Evolutionary conservation across 1,140 invertebrate genomes (phyloP).

Genomic region (Neotoxoptera formosana): DNA sequence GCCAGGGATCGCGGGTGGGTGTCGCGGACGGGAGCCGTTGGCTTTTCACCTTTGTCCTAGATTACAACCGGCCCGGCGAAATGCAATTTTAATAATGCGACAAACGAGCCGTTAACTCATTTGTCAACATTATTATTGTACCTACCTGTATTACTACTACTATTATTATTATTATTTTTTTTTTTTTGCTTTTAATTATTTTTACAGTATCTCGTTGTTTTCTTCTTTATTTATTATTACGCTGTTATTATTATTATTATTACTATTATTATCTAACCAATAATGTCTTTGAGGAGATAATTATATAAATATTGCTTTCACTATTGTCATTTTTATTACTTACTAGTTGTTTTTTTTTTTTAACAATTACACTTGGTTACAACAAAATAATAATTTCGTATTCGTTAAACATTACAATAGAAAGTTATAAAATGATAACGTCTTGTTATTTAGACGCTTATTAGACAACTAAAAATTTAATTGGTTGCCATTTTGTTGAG

Average conservation of each 20-base stretch:
- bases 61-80: slow-evolving; percentile 10
- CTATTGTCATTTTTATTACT: neutral
- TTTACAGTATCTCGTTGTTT: neutral
- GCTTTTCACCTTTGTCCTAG: slow-evolving; percentile 45
- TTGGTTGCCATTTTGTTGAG: neutral
- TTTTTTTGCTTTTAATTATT: slow-evolving; percentile 26
- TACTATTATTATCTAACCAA: neutral
- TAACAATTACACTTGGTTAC: neutral
- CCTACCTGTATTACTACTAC: neutral
- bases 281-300: slow-evolving; percentile 9
- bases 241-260: slow-evolving; percentile 19
- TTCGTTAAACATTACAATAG: neutral
- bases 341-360: neutral
- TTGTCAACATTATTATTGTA: slow-evolving; percentile 26
- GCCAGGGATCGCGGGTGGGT: neutral
- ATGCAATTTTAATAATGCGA: slow-evolving; percentile 53
- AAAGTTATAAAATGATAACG: neutral
- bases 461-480: neutral
- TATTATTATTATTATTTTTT: slow-evolving; percentile 38
- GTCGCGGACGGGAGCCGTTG: neutral
- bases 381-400: neutral
- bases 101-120: slow-evolving; percentile 45
- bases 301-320: neutral
- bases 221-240: neutral
- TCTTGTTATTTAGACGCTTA: neutral